Conservation (phyloP, 2,888 invertebrate species). For the Pinctada fucata region DNA sequence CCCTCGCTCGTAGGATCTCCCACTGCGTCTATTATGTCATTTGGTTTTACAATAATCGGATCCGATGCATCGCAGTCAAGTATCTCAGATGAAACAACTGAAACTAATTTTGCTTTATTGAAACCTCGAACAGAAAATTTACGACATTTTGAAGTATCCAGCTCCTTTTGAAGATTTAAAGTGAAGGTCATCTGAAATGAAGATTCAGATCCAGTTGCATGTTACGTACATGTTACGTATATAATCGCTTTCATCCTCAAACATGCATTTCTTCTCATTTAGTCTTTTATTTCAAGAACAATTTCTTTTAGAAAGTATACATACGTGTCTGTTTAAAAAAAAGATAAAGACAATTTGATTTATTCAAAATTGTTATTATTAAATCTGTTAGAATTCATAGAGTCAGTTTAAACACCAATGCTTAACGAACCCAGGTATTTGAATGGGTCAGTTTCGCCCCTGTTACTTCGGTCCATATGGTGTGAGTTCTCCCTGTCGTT, state of each 20-base stretch:
- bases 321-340: too few relatives aligned
- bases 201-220: background rate
- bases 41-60: slow-evolving; percentile 41
- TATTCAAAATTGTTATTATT: too few relatives aligned
- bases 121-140: slow-evolving; percentile 43
- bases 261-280: too few relatives aligned
- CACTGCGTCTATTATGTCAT: slow-evolving; percentile 47
- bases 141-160: slow-evolving; percentile 47
- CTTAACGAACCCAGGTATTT: background rate
- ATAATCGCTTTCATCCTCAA: too few relatives aligned
- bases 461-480: slow-evolving; percentile 40
- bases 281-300: too few relatives aligned
- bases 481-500: slow-evolving; percentile 32
- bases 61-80: slow-evolving; percentile 43
- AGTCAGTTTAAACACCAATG: too few relatives aligned
- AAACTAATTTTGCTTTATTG: slow-evolving; percentile 48
- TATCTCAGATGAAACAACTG: slow-evolving; percentile 41
- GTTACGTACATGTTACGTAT: too few relatives aligned
- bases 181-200: slow-evolving; percentile 40
- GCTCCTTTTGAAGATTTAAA: slow-evolving; percentile 24
- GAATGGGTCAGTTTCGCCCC: background rate
- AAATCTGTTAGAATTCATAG: too few relatives aligned
- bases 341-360: too few relatives aligned
- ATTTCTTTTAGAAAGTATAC: too few relatives aligned
- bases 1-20: slow-evolving; percentile 19